Base-by-base conservation (phyloP, 1,140 invertebrate species). In the Hermatobates lingyangjiaoensis region DNA sequence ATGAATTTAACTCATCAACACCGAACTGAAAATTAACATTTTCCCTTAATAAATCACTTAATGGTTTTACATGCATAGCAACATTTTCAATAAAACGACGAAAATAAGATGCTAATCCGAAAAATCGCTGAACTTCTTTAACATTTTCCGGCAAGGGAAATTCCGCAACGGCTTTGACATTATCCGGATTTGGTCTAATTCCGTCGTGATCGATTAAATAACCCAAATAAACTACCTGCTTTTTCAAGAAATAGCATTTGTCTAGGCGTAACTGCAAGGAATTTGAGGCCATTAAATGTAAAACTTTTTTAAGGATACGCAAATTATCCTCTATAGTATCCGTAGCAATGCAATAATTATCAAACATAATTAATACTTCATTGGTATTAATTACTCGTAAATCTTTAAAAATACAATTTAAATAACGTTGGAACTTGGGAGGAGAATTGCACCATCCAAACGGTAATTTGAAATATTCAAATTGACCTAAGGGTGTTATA, bases 391-490 rank as follows among this genome's bases (percentile, higher is more conserved):
- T 42, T n/a, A n/a, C n/a, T n/a, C n/a, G n/a, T 15, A 60, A 30
- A 25, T 57, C 44, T 52, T 48, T 46, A 27, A 64, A 53, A 1
- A 62, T 55, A 15, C 53, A 34, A 34, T 62, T 60, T 21, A 66
- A 56, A 26, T 60, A 57, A 27, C 51, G 38, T 30, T 53, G 54
- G 54, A 64, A 64, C 15, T 45, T 47, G 12, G 47, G 15, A 7
- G 60, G 57, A 23, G 54, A 57, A 28, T 55, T 53, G 5, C 30
- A 26, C 40, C 61, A 51, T 7, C 57, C 57, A 45, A 62, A 62
- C 58, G 65, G 38, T 65, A 66, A 42, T 55, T 53, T 48, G 4
- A 54, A 34, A 46, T 52, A 59, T 45, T 60, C 59, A 45, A 56
- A 57, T 25, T 58, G 58, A 0, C 56, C 53, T 27, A 51, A 27